These are phyloP conservation scores for Leiothrix lutea DNA, from an alignment of 2,113 vertebrate genomes.

Conservation along the genomic window DNA sequence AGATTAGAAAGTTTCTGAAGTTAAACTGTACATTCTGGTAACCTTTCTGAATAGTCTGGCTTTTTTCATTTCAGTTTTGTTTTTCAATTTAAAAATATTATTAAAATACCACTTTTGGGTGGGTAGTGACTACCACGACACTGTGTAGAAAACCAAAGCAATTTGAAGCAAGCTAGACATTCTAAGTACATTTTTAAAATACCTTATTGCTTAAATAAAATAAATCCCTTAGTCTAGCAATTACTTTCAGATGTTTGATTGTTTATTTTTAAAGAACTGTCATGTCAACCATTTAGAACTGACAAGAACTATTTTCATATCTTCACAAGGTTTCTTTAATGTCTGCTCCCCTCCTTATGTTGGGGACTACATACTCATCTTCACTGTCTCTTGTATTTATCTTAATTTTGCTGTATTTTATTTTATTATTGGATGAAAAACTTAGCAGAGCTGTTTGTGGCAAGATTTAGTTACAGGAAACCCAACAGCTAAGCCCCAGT, in stretches of 20 bases:
- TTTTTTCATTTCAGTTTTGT: background rate
- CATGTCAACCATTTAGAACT: background rate
- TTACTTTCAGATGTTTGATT: constrained; percentile 61
- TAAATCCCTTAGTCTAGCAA: constrained; percentile 42
- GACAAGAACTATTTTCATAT: background rate
- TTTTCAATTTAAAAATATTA: constrained; percentile 5
- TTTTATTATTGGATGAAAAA: constrained; percentile 41
- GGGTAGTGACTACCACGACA: background rate
- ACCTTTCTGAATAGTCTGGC: background rate
- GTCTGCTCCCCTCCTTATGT: background rate
- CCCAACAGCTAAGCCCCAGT: constrained; percentile 48
- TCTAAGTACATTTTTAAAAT: constrained; percentile 61
- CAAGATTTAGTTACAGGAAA: constrained; percentile 63
- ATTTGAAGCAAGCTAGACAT: constrained; percentile 4
- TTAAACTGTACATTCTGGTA: background rate
- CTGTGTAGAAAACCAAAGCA: constrained; percentile 15
- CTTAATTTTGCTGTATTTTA: constrained; percentile 16
- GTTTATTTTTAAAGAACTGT: constrained; percentile 40
- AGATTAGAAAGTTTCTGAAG: background rate
- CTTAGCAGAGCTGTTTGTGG: constrained; percentile 31
- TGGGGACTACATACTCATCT: background rate
- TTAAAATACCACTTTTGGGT: constrained; percentile 32
- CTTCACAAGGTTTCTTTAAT: background rate
- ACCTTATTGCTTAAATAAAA: constrained; percentile 54
- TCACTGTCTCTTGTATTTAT: constrained; percentile 22